Evolutionary conservation across 2,888 invertebrate species (phyloP).

Genomic region (Epinotia ramella): DNA sequence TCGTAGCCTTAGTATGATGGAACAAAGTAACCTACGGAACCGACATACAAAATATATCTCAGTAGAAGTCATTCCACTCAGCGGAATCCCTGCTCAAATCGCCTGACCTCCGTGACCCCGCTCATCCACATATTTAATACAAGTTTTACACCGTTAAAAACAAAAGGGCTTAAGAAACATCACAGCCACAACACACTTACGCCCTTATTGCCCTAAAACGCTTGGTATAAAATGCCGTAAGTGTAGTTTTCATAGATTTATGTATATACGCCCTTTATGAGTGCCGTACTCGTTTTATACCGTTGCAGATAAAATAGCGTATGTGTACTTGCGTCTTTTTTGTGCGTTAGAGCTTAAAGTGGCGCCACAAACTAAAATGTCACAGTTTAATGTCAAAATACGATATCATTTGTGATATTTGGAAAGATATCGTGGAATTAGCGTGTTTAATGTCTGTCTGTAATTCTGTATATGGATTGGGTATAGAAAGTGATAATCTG

Average conservation of each 20-base stretch:
- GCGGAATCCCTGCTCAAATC: conserved; percentile 37
- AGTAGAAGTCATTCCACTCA: conserved; percentile 32
- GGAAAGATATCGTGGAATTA: conserved; percentile 3
- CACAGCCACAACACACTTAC: conserved; percentile 5
- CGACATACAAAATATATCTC: conserved; percentile 9
- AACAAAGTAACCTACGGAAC: conserved; percentile 18
- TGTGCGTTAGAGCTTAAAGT: conserved; percentile 1
- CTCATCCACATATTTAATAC: conserved; percentile 60
- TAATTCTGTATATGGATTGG: neutral
- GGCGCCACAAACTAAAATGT: conserved; percentile 40
- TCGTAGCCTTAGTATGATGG: neutral
- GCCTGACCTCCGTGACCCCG: conserved; percentile 58
- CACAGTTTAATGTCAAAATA: conserved; percentile 34
- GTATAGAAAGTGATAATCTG: neutral
- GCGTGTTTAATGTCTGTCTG: neutral
- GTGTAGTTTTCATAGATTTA: neutral
- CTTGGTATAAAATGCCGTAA: conserved; percentile 17
- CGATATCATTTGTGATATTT: conserved; percentile 19
- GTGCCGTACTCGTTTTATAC: conserved; percentile 52
- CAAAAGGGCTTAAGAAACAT: conserved; percentile 4
- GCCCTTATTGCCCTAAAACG: conserved; percentile 3
- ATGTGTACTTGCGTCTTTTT: conserved; percentile 17
- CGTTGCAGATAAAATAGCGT: conserved; percentile 41
- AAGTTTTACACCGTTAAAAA: conserved; percentile 53
- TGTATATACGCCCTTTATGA: conserved; percentile 14